Percentiles rank a stretch among this genome's conserved stretches.
These are phyloP conservation scores for Tokudaia muenninki DNA, from an alignment of 2,797 vertebrate species.

Conservation along the genomic window DNA sequence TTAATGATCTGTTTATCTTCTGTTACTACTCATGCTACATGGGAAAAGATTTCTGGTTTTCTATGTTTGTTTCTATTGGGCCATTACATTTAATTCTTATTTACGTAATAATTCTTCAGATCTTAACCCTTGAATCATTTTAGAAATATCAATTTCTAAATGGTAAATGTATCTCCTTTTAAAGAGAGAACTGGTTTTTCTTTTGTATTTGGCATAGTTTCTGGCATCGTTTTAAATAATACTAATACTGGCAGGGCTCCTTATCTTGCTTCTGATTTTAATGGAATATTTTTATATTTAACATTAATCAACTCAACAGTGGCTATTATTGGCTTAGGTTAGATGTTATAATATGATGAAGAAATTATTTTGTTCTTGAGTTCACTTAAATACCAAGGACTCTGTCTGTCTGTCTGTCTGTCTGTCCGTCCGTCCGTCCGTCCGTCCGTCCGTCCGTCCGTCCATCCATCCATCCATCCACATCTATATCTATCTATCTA, in stretches of 20 bases:
- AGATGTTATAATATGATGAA: constrained; percentile 44
- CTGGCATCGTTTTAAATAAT: constrained; percentile 51
- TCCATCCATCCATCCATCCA: too few species aligned
- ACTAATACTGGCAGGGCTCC: constrained; percentile 7
- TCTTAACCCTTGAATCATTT: constrained; percentile 35
- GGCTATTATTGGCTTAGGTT: constrained; percentile 36
- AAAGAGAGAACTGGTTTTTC: background rate
- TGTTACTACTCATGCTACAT: constrained; percentile 1
- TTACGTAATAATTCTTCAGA: constrained; percentile 42
- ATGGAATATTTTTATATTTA: constrained; percentile 22
- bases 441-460: too few species aligned
- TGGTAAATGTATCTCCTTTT: constrained; percentile 41
- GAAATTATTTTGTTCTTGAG: constrained; percentile 25
- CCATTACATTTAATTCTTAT: constrained; percentile 16
- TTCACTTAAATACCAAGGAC: background rate
- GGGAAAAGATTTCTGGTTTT: background rate
- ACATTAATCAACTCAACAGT: constrained; percentile 22
- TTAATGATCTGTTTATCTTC: constrained; percentile 48
- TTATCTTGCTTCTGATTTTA: constrained; percentile 49
- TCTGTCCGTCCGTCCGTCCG: background rate
- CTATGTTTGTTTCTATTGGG: constrained; percentile 48
- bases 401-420: background rate
- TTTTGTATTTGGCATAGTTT: constrained; percentile 26
- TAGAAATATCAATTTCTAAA: constrained; percentile 43
- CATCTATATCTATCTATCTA: too few species aligned